Base-by-base conservation (phyloP, 2,888 invertebrate species). In the Aporophyla nigra region DNA sequence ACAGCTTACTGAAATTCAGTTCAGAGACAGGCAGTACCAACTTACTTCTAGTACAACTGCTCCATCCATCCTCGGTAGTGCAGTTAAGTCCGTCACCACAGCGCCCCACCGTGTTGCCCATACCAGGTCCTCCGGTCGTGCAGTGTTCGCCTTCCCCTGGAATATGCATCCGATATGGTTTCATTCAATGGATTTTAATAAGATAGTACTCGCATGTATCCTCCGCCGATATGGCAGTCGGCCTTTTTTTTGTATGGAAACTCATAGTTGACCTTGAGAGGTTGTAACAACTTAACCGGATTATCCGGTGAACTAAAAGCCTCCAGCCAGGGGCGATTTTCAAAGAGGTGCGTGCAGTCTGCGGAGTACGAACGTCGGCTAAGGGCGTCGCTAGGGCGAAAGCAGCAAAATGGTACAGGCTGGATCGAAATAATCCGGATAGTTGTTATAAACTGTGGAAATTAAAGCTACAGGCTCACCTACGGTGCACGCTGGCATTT, bases 1-100 rank as follows among this genome's bases (percentile, higher is more conserved):
- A 56, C 16, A 27, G 27, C 16, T 27, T 58, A 27, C 24, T 9
- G 58, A 27, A 58, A 4, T 27, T 27, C 2, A 58, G 16, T 58
- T 27, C 16, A 27, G 9, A 58, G 58, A 27, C 27, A 9, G 58
- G 0, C 27, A 16, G 27, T 59, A n/a, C n/a, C n/a, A 59, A 49
- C 96, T 94, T 90, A 97, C 97, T 97, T 91, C 93, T 92, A 75
- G 91, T 87, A 86, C 97, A 97, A 43, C 90, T 93, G 61, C 91
- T 90, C 54, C 86, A 76, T 0, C 94, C 94, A 21, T 93, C 91
- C 0, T 56, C 87, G 5, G 76, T 71, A 4, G 89, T 90, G 87
- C 97, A 98, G 2, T 92, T 92, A 19, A 97, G 94, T 0, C 97
- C 97, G 2, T 97, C 95, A 0, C 97, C 98, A 89, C 98, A 98